A percentile compares a stretch with the other conserved stretches of the same genome.
Evolutionary conservation across 1,140 invertebrate genomes (phyloP).

Genomic region (Lordiphosa stackelbergi): DNA sequence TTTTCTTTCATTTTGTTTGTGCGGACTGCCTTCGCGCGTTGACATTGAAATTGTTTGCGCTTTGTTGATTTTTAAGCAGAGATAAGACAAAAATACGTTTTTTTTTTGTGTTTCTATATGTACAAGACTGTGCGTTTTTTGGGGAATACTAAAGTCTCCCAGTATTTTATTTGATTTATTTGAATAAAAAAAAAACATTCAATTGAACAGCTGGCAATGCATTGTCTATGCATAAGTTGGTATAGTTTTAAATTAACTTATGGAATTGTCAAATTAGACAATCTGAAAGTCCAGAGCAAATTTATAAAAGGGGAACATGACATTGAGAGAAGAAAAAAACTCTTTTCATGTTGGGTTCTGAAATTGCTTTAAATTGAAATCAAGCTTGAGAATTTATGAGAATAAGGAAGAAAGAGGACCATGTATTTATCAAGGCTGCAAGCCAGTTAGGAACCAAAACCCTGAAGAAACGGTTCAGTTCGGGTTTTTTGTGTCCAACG

Average conservation of each 20-base stretch:
- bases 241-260: not conserved
- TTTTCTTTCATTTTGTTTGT: conserved; percentile 9
- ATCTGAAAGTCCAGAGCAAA: no score
- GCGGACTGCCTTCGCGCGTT: conserved; percentile 36
- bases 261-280: no score
- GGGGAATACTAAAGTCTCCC: conserved; percentile 10
- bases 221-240: conserved; percentile 20
- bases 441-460: no score
- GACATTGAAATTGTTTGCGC: conserved; percentile 73
- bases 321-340: no score
- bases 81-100: conserved; percentile 67
- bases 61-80: conserved; percentile 70
- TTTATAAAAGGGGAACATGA: no score
- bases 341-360: no score
- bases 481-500: no score
- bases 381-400: no score
- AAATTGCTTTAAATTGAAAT: no score
- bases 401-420: no score
- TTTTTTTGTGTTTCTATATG: conserved; percentile 6
- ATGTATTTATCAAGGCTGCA: no score
- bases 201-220: conserved; percentile 45
- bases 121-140: conserved; percentile 12
- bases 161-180: conserved; percentile 52
- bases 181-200: conserved; percentile 15
- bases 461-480: no score